Conservation (phyloP, 2,113 vertebrate species). For the Tricholaema leucomelas region DNA sequence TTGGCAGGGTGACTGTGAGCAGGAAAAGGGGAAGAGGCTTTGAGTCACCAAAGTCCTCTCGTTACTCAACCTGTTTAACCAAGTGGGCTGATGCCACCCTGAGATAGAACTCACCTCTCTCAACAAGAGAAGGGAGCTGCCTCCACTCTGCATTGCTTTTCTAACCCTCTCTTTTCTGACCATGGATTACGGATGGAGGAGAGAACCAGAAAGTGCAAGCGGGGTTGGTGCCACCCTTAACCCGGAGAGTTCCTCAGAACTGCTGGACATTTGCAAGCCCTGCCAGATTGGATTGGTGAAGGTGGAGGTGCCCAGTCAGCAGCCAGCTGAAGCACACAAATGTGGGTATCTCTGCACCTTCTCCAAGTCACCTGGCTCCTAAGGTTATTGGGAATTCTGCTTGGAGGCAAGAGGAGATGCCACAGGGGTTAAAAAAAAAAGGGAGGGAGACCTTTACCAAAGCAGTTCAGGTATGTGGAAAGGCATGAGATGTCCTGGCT, state of each 20-base stretch:
- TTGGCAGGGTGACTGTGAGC: background rate
- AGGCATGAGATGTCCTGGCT: fast-evolving
- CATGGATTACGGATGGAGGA: background rate
- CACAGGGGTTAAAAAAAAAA: background rate
- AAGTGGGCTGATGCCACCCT: background rate
- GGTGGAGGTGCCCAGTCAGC: background rate
- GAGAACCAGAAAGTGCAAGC: background rate
- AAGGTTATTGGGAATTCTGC: background rate
- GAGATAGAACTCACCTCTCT: background rate
- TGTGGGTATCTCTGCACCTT: background rate
- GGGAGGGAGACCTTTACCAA: background rate
- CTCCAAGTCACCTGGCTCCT: background rate
- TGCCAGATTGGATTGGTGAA: background rate
- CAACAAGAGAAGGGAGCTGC: background rate
- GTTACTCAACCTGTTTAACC: background rate
- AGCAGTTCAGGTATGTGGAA: background rate
- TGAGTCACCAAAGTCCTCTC: slow-evolving; percentile 25
- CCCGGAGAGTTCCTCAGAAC: fast-evolving
- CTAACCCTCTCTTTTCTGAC: background rate
- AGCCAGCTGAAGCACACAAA: background rate
- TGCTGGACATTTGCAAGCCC: no score
- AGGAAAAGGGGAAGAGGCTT: slow-evolving; percentile 47
- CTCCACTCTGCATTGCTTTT: background rate
- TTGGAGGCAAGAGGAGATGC: background rate
- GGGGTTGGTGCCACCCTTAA: background rate